phyloP scores from a whole-genome alignment of 2,797 vertebrate species.

The Pampus argenteus region DNA sequence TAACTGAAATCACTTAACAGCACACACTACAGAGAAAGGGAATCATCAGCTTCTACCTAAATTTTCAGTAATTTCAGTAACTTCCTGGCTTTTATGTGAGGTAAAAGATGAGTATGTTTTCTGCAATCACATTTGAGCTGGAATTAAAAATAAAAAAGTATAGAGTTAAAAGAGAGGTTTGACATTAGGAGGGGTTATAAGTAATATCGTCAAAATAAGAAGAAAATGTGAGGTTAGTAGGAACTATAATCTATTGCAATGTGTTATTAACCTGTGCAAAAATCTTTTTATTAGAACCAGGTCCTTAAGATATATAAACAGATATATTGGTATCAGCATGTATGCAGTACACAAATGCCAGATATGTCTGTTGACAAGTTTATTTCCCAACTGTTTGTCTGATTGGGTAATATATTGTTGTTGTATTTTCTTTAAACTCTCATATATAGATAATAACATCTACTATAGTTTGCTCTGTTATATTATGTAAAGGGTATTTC shows the following conservation, averaged over 20 bases:
- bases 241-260: not conserved
- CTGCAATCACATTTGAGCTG: not conserved
- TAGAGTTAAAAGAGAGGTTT: not conserved
- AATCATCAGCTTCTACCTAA: not conserved
- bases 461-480: not conserved
- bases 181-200: not conserved
- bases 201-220: not conserved
- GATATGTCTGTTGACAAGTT: not conserved
- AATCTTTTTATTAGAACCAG: not conserved
- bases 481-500: not conserved
- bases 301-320: too few species aligned
- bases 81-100: not conserved
- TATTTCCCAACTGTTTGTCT: not conserved
- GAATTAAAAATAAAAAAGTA: slow-evolving; percentile 1
- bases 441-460: not conserved
- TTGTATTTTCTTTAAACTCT: too few species aligned
- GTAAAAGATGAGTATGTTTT: not conserved
- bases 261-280: too few species aligned
- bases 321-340: too few species aligned
- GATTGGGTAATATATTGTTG: not conserved
- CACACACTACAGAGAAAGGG: not conserved
- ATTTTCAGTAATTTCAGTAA: not conserved
- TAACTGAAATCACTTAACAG: not conserved
- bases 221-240: not conserved
- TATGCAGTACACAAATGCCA: too few species aligned